A percentile compares a stretch with the other conserved stretches of the same genome.
phyloP scores from a whole-genome alignment of 2,888 invertebrate species.

The Eupithecia vulgata region DNA sequence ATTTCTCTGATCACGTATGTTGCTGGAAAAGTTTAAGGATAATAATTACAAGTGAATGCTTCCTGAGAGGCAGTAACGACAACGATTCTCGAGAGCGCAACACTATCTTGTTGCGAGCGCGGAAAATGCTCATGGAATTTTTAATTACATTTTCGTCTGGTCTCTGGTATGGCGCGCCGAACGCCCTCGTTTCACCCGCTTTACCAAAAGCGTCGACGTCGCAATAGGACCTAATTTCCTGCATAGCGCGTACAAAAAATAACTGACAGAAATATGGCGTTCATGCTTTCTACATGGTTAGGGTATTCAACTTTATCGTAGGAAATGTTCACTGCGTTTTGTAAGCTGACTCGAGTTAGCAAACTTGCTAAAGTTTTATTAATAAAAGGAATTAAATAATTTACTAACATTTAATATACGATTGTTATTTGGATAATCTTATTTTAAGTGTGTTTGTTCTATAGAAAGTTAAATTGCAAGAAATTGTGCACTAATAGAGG shows the following conservation, averaged over 20 bases:
- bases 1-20: slow-evolving; percentile 61
- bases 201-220: slow-evolving; percentile 82
- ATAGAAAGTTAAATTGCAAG: slow-evolving; percentile 49
- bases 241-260: slow-evolving; percentile 79
- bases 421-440: neutral
- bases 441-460: slow-evolving; percentile 24
- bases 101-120: slow-evolving; percentile 82
- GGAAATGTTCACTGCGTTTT: slow-evolving; percentile 48
- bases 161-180: slow-evolving; percentile 75
- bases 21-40: slow-evolving; percentile 72
- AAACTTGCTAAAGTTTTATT: neutral
- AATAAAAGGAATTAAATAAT: neutral
- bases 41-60: slow-evolving; percentile 81
- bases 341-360: slow-evolving; percentile 8
- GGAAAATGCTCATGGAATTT: slow-evolving; percentile 83
- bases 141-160: slow-evolving; percentile 84
- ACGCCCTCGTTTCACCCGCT: slow-evolving; percentile 80
- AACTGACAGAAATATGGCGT: slow-evolving; percentile 76
- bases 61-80: slow-evolving; percentile 79
- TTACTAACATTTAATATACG: neutral
- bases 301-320: slow-evolving; percentile 61
- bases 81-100: slow-evolving; percentile 76
- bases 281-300: slow-evolving; percentile 61
- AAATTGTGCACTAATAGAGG: slow-evolving; percentile 64
- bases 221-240: slow-evolving; percentile 85